Conservation (phyloP, 1,140 invertebrate species). For the Stegodyphus dumicola region DNA sequence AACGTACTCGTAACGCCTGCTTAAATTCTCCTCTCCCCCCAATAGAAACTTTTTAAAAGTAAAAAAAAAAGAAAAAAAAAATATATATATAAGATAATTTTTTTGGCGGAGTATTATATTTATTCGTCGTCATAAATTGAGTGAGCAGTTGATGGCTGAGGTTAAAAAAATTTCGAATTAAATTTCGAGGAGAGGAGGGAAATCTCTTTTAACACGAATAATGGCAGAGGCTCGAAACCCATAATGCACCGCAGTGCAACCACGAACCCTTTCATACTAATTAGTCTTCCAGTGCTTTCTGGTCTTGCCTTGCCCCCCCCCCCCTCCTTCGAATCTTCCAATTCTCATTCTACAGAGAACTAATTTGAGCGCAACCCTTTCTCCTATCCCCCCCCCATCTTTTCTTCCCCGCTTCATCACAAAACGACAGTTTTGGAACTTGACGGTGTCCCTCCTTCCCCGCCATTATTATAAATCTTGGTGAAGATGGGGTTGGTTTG, state of each 20-base stretch:
- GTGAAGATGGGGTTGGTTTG: no score
- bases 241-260: slow-evolving; percentile 47
- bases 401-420: slow-evolving; percentile 21
- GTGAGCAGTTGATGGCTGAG: neutral
- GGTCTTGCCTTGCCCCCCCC: neutral
- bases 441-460: neutral
- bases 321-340: no score
- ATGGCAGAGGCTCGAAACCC: slow-evolving; percentile 25
- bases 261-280: slow-evolving; percentile 57
- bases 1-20: slow-evolving; percentile 34
- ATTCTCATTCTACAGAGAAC: neutral
- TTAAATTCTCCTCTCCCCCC: slow-evolving; percentile 4
- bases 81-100: no score
- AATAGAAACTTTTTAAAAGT: neutral
- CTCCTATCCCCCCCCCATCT: slow-evolving; percentile 14
- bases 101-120: neutral
- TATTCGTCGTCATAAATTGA: slow-evolving; percentile 28
- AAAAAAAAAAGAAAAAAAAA: no score
- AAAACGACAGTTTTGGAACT: slow-evolving; percentile 34
- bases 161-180: slow-evolving; percentile 26
- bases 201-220: slow-evolving; percentile 23
- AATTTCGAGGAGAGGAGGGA: neutral
- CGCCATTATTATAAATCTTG: slow-evolving; percentile 52
- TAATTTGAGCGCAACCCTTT: slow-evolving; percentile 41
- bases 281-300: slow-evolving; percentile 17